Percentiles rank a stretch among this genome's conserved stretches.
Conservation (phyloP, 2,113 vertebrate species). For the Cranoglanis bouderius region DNA sequence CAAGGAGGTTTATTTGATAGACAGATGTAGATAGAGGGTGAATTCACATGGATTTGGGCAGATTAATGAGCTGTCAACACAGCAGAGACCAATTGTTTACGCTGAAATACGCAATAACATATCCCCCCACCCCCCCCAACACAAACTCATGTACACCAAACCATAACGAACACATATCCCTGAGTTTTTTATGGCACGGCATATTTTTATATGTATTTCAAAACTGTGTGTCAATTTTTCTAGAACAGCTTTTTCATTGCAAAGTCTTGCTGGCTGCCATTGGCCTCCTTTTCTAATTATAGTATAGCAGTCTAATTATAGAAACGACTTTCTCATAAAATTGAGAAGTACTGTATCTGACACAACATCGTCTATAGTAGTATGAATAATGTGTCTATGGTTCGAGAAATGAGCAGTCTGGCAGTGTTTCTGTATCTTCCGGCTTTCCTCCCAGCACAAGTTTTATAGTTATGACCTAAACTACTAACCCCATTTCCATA, state of each 20-base stretch:
- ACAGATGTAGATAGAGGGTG: neutral
- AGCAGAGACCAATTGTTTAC: neutral
- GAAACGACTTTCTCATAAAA: neutral
- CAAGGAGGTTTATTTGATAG: neutral
- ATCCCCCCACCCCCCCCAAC: neutral
- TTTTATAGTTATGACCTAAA: neutral
- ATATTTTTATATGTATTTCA: neutral
- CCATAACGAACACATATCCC: neutral
- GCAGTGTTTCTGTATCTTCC: neutral
- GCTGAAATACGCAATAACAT: neutral
- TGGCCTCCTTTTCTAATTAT: neutral
- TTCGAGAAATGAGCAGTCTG: neutral
- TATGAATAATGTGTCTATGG: neutral
- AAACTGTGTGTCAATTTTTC: neutral
- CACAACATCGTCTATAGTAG: neutral
- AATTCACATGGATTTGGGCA: slow-evolving; percentile 22
- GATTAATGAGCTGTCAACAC: slow-evolving; percentile 14
- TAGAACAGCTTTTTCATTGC: neutral
- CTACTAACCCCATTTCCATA: too few relatives aligned
- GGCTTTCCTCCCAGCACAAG: neutral
- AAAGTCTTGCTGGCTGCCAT: neutral
- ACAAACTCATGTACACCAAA: neutral
- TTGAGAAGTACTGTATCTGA: neutral
- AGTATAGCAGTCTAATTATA: neutral
- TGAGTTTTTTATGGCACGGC: neutral